Evolutionary conservation across 2,797 vertebrate genomes (phyloP).

Genomic region (Babyrousa celebensis): DNA sequence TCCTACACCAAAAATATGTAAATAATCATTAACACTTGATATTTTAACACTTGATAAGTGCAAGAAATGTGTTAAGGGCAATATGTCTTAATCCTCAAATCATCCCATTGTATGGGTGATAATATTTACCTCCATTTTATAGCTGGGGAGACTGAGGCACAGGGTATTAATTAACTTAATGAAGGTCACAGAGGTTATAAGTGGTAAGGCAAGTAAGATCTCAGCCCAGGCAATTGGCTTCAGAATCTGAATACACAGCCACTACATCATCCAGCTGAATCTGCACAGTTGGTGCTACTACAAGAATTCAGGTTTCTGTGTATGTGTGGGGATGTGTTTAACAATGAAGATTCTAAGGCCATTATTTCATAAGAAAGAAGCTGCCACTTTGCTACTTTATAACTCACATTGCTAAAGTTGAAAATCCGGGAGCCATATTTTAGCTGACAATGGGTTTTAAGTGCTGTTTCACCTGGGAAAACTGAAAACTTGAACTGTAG

Average conservation of each 20-base stretch:
- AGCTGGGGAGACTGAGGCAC: not conserved
- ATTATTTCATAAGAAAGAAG: constrained; percentile 32
- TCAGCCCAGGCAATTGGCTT: not conserved
- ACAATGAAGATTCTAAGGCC: constrained; percentile 2
- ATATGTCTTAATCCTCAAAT: not conserved
- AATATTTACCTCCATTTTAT: not conserved
- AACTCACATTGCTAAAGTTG: not conserved
- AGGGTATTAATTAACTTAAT: not conserved
- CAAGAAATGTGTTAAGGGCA: not conserved
- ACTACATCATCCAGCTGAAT: not conserved
- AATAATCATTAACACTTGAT: constrained; percentile 9
- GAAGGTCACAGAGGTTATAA: not conserved
- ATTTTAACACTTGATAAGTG: not conserved
- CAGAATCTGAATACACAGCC: not conserved
- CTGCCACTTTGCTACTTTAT: not conserved
- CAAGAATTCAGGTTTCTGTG: not conserved
- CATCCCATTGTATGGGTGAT: not conserved
- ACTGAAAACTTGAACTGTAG: not conserved
- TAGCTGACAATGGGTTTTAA: not conserved
- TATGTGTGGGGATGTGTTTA: not conserved
- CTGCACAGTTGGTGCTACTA: not conserved
- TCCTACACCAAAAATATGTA: constrained; percentile 51
- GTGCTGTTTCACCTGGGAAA: constrained; percentile 8
- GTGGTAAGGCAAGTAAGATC: not conserved
- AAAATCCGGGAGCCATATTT: constrained; percentile 46